Base-by-base conservation (phyloP, 2,888 invertebrate genomes). In the Pandemis heparana region DNA sequence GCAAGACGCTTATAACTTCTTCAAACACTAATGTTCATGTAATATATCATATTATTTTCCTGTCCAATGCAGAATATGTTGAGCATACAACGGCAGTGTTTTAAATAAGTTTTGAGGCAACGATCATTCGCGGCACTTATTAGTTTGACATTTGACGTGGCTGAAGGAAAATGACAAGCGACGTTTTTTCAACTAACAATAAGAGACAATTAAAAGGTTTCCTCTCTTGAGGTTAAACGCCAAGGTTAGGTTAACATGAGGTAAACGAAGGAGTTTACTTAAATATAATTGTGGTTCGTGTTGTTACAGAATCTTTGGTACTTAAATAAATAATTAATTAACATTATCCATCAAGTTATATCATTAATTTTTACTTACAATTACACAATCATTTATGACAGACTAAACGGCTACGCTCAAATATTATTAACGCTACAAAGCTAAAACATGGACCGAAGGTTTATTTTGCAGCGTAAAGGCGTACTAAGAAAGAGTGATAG, bases 191-290 rank as follows among this genome's bases (percentile, higher is more conserved):
- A 53, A 56, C 23, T 5, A 56, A 56, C 56, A 56, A 56, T 56
- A 10, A 56, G 16, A 53, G 16, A 56, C 56, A 56, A 56, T 56
- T 56, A 56, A 56, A 10, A 56, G 23, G 56, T 56, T 56, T 56
- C 56, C 69, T 69, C 51, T 62, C 51, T 39, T 62, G 69, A 12
- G 68, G 68, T 60, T 48, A 18, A 53, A 60, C 16, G 62, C 62
- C 62, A 63, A 63, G 62, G 62, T 60, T 48, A 16, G 16, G 38
- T 60, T 12, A 14, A 68, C 56, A 43, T 60, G 38, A 16, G 16
- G 38, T 60, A 16, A 14, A 68, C 56, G 46, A 4, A 38, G 60
- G 68, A 60, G 6, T 59, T 43, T 46, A 43, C 59, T 7, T 23
- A 7, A 39, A 6, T 59, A 32, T 23, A 32, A 59, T n/a, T 23